phyloP scores from a whole-genome alignment of 2,888 invertebrate species.

The Drosophila yooni region DNA sequence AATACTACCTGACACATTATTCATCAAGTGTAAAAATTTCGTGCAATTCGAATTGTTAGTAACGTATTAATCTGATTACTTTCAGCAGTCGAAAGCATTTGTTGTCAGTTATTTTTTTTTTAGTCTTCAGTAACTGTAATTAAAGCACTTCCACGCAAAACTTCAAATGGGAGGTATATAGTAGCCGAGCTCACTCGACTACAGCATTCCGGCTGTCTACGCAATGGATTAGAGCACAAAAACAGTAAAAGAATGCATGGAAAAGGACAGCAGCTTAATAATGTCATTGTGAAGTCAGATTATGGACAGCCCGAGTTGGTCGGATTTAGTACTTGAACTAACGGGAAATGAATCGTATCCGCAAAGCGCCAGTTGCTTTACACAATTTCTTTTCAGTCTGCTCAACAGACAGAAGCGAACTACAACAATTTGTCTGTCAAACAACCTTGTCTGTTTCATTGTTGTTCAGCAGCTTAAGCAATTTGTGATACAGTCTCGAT shows the following conservation, averaged over 20 bases:
- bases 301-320: background rate
- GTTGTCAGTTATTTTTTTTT: background rate
- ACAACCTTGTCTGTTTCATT: background rate
- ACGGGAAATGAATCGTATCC: background rate
- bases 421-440: background rate
- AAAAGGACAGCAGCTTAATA: background rate
- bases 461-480: background rate
- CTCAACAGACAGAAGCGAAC: background rate
- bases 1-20: background rate
- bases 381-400: background rate
- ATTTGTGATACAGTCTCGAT: background rate
- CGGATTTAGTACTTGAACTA: background rate
- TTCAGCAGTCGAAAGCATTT: background rate
- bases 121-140: background rate
- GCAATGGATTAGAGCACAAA: background rate
- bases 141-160: too few relatives aligned
- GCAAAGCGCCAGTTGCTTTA: constrained; percentile 10
- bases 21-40: too few relatives aligned
- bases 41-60: too few relatives aligned
- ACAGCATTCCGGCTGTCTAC: background rate
- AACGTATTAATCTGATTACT: too few relatives aligned
- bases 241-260: background rate
- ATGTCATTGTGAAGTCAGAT: background rate
- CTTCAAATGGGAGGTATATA: background rate
- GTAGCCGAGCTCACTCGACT: background rate